Evolutionary conservation across 1,140 invertebrate genomes (phyloP).

Genomic region (Drosophila jambulina): DNA sequence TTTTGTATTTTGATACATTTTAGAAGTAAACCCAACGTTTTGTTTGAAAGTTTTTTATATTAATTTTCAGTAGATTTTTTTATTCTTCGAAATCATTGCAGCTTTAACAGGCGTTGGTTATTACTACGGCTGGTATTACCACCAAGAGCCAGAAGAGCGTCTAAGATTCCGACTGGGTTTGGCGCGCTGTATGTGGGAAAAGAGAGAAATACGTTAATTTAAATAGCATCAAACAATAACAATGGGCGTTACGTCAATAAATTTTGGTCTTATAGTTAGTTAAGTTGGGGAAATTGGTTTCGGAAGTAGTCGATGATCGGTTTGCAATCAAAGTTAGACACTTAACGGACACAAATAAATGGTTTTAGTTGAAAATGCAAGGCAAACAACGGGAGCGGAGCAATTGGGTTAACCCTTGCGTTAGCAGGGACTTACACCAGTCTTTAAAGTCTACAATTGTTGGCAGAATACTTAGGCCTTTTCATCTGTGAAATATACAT

Average conservation of each 20-base stretch:
- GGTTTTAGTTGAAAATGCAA: slow-evolving; percentile 1
- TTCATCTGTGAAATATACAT: slow-evolving; percentile 74
- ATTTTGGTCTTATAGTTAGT: slow-evolving; percentile 8
- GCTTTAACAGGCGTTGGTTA: slow-evolving; percentile 13
- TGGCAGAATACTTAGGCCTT: slow-evolving; percentile 45
- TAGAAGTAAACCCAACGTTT: slow-evolving; percentile 6
- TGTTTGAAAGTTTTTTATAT: slow-evolving; percentile 26
- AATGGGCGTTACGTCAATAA: neutral
- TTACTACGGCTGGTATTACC: slow-evolving; percentile 16
- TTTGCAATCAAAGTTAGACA: slow-evolving; percentile 12
- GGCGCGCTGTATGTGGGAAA: slow-evolving; percentile 50
- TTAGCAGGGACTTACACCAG: slow-evolving; percentile 58
- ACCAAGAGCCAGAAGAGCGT: slow-evolving; percentile 24
- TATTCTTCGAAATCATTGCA: slow-evolving; percentile 56
- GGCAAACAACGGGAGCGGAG: slow-evolving; percentile 10
- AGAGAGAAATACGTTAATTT: slow-evolving; percentile 11
- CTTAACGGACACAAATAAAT: slow-evolving; percentile 1
- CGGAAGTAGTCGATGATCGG: slow-evolving; percentile 10
- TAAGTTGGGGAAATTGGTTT: neutral
- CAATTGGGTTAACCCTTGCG: slow-evolving; percentile 8
- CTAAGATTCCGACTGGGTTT: slow-evolving; percentile 58
- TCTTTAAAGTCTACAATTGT: slow-evolving; percentile 23
- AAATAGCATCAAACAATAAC: neutral
- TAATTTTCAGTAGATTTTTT: slow-evolving; percentile 13
- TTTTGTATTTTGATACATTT: slow-evolving; percentile 11